These are phyloP conservation scores for Zaprionus kolodkinae DNA, from an alignment of 1,140 invertebrate species.

Conservation along the genomic window DNA sequence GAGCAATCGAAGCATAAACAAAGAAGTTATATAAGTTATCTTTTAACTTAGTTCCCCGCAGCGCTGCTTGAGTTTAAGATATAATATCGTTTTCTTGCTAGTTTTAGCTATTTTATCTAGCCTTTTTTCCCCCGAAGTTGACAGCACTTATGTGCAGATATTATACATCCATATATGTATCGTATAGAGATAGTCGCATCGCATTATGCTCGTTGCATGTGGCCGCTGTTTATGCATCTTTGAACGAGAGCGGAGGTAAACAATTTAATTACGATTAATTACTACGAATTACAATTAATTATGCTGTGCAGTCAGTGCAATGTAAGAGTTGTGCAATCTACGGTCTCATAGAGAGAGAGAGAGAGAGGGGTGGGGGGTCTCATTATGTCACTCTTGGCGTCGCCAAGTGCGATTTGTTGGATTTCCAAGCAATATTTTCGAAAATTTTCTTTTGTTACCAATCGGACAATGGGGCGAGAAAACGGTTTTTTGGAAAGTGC, in stretches of 20 bases:
- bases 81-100: too few species aligned
- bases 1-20: too few species aligned
- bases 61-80: too few species aligned
- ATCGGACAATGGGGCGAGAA: constrained; percentile 27
- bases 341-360: too few species aligned
- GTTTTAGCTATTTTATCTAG: background rate
- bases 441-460: constrained; percentile 47
- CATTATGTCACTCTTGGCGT: constrained; percentile 62
- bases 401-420: constrained; percentile 29
- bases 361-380: constrained; percentile 1
- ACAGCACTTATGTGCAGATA: background rate
- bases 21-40: too few species aligned
- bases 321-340: constrained; percentile 6
- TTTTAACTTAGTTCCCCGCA: too few species aligned
- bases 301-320: background rate
- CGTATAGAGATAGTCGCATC: background rate
- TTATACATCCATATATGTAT: background rate
- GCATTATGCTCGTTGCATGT: constrained; percentile 14
- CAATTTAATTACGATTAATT: constrained; percentile 68
- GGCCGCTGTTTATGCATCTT: background rate
- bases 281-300: constrained; percentile 56
- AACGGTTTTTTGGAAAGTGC: constrained; percentile 65
- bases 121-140: background rate
- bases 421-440: constrained; percentile 25
- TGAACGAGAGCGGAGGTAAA: constrained; percentile 54